Percentiles rank a stretch among this genome's conserved stretches.
These are phyloP conservation scores for Apantesis nais DNA, from an alignment of 2,888 invertebrate genomes.

Conservation along the genomic window DNA sequence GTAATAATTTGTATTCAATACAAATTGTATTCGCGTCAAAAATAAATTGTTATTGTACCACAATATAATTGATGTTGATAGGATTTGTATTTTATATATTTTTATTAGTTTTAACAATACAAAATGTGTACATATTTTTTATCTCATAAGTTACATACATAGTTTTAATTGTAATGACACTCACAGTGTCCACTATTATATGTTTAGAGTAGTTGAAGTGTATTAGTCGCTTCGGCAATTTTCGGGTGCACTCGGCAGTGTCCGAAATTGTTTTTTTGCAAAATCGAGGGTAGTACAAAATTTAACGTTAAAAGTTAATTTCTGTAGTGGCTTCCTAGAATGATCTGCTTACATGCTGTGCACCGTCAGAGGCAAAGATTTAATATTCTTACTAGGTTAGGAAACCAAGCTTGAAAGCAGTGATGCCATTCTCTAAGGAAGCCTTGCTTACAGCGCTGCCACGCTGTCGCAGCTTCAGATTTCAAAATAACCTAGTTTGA, in stretches of 20 bases:
- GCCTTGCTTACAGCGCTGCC: no score
- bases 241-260: not conserved
- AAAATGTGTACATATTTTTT: conserved; percentile 38
- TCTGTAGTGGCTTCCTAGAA: not conserved
- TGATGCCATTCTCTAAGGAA: no score
- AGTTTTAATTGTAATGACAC: conserved; percentile 11
- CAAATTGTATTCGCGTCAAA: conserved; percentile 8
- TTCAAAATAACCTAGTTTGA: no score
- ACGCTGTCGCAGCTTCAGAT: no score
- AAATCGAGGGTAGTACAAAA: not conserved
- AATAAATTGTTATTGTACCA: conserved; percentile 3
- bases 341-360: no score
- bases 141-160: conserved; percentile 26
- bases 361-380: not conserved
- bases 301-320: no score
- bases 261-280: not conserved
- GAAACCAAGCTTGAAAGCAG: no score
- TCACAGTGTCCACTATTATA: conserved; percentile 3
- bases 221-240: conserved; percentile 5
- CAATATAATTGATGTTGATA: conserved; percentile 7
- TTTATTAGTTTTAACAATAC: conserved; percentile 13
- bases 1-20: conserved; percentile 13
- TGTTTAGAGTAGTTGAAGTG: conserved; percentile 8
- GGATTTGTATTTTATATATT: conserved; percentile 13
- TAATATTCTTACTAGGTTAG: not conserved